Conservation (phyloP, 2,797 vertebrate genomes). For the Enteromius anoplus region DNA sequence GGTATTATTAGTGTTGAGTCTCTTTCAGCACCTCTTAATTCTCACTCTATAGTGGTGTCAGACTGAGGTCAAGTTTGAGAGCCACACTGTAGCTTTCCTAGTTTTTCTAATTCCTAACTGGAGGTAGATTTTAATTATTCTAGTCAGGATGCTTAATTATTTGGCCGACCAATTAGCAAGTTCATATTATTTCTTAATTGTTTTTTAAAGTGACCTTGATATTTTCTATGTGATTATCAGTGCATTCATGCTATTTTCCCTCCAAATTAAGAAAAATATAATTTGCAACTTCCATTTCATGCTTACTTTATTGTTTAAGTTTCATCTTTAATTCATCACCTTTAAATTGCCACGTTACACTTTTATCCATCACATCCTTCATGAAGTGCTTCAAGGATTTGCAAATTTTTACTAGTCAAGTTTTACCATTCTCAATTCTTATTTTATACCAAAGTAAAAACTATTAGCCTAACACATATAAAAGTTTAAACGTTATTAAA, state of each 20-base stretch:
- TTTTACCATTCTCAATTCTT: too few species aligned
- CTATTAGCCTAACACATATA: too few species aligned
- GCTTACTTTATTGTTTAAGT: too few species aligned
- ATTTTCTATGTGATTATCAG: neutral
- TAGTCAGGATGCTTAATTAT: neutral
- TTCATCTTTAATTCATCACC: too few species aligned
- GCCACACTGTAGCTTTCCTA: neutral
- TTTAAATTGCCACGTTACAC: too few species aligned
- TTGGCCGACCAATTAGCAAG: neutral
- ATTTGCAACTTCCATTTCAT: too few species aligned
- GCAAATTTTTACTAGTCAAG: too few species aligned
- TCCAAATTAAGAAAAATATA: too few species aligned
- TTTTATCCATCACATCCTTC: too few species aligned
- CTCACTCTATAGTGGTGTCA: conserved; percentile 31
- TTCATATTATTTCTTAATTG: neutral
- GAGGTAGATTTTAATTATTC: neutral
- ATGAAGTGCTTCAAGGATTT: too few species aligned
- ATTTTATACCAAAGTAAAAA: too few species aligned
- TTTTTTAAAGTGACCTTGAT: neutral
- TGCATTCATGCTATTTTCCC: neutral
- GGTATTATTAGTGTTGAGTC: conserved; percentile 54
- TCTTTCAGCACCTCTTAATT: conserved; percentile 60
- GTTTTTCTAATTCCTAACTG: neutral
- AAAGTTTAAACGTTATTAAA: too few species aligned
- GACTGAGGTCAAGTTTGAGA: conserved; percentile 18